These are phyloP conservation scores for Clivina fossor DNA, from an alignment of 2,888 invertebrate species.

Conservation along the genomic window DNA sequence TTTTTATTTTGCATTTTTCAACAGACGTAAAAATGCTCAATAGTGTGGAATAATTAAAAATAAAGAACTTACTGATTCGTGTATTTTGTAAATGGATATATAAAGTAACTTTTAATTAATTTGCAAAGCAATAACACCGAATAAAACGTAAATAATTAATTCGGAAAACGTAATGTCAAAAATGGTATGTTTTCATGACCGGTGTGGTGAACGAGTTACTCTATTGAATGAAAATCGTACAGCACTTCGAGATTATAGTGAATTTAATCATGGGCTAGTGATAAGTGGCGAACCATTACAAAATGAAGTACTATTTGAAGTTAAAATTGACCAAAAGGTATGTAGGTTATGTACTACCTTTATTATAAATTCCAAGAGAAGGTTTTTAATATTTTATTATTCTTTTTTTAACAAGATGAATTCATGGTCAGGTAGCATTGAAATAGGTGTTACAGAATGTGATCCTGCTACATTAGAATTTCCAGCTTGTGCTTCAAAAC, in stretches of 20 bases:
- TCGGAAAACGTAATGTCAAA: too few relatives aligned
- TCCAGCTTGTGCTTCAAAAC: constrained; percentile 76
- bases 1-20: too few relatives aligned
- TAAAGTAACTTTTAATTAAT: too few relatives aligned
- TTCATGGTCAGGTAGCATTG: constrained; percentile 77
- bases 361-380: not conserved
- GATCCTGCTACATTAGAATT: constrained; percentile 69
- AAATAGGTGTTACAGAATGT: constrained; percentile 72
- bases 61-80: too few relatives aligned
- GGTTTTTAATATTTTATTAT: too few relatives aligned
- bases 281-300: constrained; percentile 76
- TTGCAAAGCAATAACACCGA: too few relatives aligned
- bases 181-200: constrained; percentile 71
- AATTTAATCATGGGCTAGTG: constrained; percentile 87
- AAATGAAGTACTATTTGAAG: constrained; percentile 83
- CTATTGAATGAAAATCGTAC: constrained; percentile 82
- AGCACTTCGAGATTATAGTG: constrained; percentile 75
- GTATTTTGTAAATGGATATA: too few relatives aligned
- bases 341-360: constrained; percentile 34
- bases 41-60: too few relatives aligned
- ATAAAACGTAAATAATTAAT: too few relatives aligned
- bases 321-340: constrained; percentile 88
- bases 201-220: constrained; percentile 83
- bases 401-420: constrained; percentile 62
- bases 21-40: too few relatives aligned